Percentiles rank a stretch among this genome's conserved stretches.
phyloP scores from a whole-genome alignment of 2,113 vertebrate species.

The Mirounga angustirostris region DNA sequence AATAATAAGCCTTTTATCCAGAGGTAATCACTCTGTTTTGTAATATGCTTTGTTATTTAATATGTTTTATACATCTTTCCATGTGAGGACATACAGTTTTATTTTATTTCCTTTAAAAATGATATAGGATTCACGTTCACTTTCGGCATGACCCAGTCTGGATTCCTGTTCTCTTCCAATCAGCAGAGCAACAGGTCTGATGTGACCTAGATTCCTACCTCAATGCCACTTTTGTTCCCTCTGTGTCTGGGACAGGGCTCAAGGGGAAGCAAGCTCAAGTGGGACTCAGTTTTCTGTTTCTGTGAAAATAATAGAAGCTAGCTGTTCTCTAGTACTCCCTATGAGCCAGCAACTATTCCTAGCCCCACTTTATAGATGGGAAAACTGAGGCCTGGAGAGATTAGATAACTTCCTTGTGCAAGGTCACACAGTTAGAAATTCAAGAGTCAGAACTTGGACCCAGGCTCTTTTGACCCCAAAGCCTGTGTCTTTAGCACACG shows the following conservation, averaged over 20 bases:
- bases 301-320: not conserved
- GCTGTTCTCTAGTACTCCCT: constrained; percentile 14
- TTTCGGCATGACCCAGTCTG: not conserved
- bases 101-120: constrained; percentile 51
- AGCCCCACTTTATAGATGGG: constrained; percentile 3
- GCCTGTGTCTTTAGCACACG: not conserved
- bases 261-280: constrained; percentile 44
- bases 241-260: constrained; percentile 53
- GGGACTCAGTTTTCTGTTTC: constrained; percentile 61
- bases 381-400: not conserved
- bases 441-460: not conserved
- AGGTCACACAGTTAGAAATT: not conserved
- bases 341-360: not conserved
- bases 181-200: not conserved
- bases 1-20: not conserved
- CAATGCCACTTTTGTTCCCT: constrained; percentile 65
- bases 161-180: not conserved
- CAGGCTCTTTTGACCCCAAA: constrained; percentile 6
- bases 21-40: not conserved
- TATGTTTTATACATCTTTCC: not conserved
- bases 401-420: not conserved
- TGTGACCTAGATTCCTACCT: constrained; percentile 68
- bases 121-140: not conserved
- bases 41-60: not conserved
- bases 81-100: not conserved